A percentile compares a stretch with the other conserved stretches of the same genome.
phyloP scores from a whole-genome alignment of 2,113 vertebrate genomes.

The Apeltes quadracus region DNA sequence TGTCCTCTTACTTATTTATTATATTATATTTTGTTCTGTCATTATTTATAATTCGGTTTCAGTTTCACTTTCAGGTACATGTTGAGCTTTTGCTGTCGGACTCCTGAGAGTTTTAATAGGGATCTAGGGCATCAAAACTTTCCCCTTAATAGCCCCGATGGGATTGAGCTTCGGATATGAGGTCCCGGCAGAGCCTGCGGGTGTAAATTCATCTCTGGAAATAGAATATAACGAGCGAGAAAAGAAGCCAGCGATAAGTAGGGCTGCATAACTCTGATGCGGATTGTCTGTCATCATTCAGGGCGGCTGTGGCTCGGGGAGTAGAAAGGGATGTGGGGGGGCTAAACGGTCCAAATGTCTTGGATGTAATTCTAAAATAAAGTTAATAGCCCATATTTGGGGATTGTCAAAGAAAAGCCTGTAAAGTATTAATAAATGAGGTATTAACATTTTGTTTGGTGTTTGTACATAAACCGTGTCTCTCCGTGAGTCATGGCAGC shows the following conservation, averaged over 20 bases:
- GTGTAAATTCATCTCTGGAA: slow-evolving; percentile 40
- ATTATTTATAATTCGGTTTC: no score
- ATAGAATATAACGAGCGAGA: slow-evolving; percentile 30
- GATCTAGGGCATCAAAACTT: slow-evolving; percentile 62
- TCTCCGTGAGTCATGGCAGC: neutral
- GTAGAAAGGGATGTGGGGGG: neutral
- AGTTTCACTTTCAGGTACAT: slow-evolving; percentile 20
- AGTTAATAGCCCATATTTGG: neutral
- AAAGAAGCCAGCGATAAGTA: slow-evolving; percentile 47
- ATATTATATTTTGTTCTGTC: neutral
- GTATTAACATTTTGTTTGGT: neutral
- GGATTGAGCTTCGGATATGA: slow-evolving; percentile 59
- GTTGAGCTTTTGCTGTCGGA: slow-evolving; percentile 33
- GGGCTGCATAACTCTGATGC: slow-evolving; percentile 14
- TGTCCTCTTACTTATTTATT: neutral
- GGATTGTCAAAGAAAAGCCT: neutral
- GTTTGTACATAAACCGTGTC: neutral
- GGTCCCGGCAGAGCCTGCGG: slow-evolving; percentile 55
- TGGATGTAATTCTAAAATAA: neutral
- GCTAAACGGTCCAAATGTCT: neutral
- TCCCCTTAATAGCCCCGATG: slow-evolving; percentile 49
- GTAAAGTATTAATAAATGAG: neutral
- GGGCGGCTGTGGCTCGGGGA: neutral
- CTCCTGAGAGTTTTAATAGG: slow-evolving; percentile 52
- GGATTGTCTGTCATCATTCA: slow-evolving; percentile 1